Evolutionary conservation across 1,140 invertebrate genomes (phyloP), one percentile per base, ranked within the genome.

Genomic region (Rhagoletis zephyria): DNA sequence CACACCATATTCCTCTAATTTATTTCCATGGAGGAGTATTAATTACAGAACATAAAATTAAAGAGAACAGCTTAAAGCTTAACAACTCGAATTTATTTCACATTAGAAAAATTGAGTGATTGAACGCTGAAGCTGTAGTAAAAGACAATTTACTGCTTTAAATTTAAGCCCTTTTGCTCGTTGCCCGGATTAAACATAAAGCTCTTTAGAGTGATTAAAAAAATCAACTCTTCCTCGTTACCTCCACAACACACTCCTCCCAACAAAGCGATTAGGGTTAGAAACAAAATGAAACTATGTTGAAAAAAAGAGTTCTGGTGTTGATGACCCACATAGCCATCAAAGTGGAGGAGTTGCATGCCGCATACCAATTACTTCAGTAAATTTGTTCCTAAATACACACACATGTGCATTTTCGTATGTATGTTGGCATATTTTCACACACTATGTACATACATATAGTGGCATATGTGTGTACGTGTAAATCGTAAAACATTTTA

Each of bases 331-430:
- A 81, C 74, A 56, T 56, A 81, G 48, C 14, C 70, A 74, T 74
- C 70, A 74, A 81, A 56, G 48, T n/a, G n/a, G n/a, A n/a, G n/a
- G n/a, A n/a, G n/a, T n/a, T n/a, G n/a, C n/a, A n/a, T n/a, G n/a
- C 74, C 48, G 48, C 74, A 81, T 81, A 81, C 74, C 74, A 81
- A 81, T 81, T 81, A 81, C 70, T 74, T 40, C 64, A 67, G 40
- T 30, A 48, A 40, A 74, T 30, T n/a, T n/a, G 61, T 6, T 16
- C n/a, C 9, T 63, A 7, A 14, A 14, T 48, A 81, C 48, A 2
- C 2, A 2, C 74, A 81, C n/a, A n/a, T 42, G n/a, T 5, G n/a
- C 4, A 10, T 10, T 48, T 74, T 48, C 61, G n/a, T 16, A 63
- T 63, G 61, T 63, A 63, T 63, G 51, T 56, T 30, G 30, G 30